Base-by-base conservation (phyloP, 1,140 invertebrate species). In the Protaetia brevitarsis region DNA sequence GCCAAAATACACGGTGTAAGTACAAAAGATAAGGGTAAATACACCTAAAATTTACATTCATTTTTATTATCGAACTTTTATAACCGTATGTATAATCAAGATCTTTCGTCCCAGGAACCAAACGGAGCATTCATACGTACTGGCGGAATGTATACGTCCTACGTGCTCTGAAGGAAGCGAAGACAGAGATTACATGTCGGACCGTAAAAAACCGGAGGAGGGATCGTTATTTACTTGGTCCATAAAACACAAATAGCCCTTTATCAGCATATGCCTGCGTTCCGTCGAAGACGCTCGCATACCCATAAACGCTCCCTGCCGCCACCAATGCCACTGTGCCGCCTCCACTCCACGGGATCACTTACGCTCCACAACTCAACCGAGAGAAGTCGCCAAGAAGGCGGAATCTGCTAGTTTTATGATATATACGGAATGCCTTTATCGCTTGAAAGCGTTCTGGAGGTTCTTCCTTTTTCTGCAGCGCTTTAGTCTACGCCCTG, bases 171-270 rank as follows among this genome's bases (percentile, higher is more conserved):
- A 51, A 51, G 19, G 19, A 10, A 19, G 41, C 41, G 41, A 51
- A 51, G 41, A 51, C 41, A 51, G 41, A 51, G 41, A 51, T 51
- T 51, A 51, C 41, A 51, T 51, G 41, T 3, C 41, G 19, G 41
- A 19, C 41, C 41, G 16, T 51, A 51, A 51, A 51, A 51, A 51
- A 51, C 16, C 41, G 41, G 41, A 23, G 41, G 3, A 51, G 41
- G 26, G 63, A 65, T 59, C 69, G 62, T 70, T 70, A 70, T 61
- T 51, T 51, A 56, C 60, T 31, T 64, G 69, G 66, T 64, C 64
- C 69, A 70, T 70, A 70, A 70, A 70, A 70, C 45, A 62, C 64
- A 62, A 65, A 68, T 63, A 63, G 66, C 57, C 60, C 66, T 68
- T 66, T 66, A 68, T 66, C 60, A 66, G 66, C 69, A 70, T 70